These are phyloP conservation scores for Aleadryas rufinucha DNA, from an alignment of 2,113 vertebrate genomes.

Conservation along the genomic window DNA sequence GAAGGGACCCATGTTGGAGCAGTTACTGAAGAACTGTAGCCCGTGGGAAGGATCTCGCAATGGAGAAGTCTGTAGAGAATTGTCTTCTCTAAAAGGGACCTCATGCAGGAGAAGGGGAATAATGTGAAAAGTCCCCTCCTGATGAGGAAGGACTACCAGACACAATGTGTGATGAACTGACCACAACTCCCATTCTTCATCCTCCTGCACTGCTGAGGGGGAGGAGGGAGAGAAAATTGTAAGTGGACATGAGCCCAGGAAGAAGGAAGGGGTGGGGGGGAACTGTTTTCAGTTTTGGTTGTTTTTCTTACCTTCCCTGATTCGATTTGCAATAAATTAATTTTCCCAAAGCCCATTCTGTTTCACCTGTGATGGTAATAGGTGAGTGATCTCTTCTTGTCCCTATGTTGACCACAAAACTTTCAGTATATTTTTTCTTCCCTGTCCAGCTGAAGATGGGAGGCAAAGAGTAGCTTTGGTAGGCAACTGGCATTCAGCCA, in stretches of 20 bases:
- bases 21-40: not conserved
- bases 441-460: not conserved
- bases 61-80: too few relatives aligned
- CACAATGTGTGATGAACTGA: not conserved
- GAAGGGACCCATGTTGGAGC: not conserved
- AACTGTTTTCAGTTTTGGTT: not conserved
- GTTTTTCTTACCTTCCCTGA: not conserved
- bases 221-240: not conserved
- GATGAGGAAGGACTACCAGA: not conserved
- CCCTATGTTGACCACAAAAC: not conserved
- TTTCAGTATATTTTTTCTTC: not conserved
- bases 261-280: rapidly evolving
- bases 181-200: not conserved
- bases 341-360: not conserved
- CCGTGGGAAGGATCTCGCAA: not conserved
- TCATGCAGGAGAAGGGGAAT: not conserved
- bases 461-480: not conserved
- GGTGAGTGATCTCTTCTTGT: not conserved
- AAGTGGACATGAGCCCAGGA: not conserved
- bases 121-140: rapidly evolving
- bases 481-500: not conserved
- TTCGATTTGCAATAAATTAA: not conserved
- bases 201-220: rapidly evolving
- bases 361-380: not conserved
- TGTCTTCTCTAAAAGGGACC: rapidly evolving